These are phyloP conservation scores for Larimichthys polyactis DNA, from an alignment of 2,113 vertebrate genomes.

Conservation along the genomic window DNA sequence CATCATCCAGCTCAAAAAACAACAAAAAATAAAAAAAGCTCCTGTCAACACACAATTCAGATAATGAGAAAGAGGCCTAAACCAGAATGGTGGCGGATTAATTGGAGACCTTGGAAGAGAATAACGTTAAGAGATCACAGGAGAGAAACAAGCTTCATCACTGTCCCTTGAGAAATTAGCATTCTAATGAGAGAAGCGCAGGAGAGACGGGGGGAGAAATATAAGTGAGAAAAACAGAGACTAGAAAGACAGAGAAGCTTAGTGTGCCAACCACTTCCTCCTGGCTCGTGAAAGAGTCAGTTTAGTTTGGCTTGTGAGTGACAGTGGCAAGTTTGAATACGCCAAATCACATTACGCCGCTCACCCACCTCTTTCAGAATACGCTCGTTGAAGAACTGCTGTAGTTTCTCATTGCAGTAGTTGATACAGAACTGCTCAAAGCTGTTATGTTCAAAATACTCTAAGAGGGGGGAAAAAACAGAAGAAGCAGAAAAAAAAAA, in stretches of 20 bases:
- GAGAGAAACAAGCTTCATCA: constrained; percentile 56
- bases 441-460: constrained; percentile 99
- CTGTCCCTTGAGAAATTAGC: constrained; percentile 73
- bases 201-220: constrained; percentile 27
- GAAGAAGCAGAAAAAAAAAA: constrained; percentile 77
- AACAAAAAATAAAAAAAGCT: constrained; percentile 15
- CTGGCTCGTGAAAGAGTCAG: constrained; percentile 21
- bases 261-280: constrained; percentile 8
- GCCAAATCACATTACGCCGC: constrained; percentile 17
- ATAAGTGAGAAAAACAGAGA: constrained; percentile 23
- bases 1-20: constrained; percentile 11
- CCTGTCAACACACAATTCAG: constrained; percentile 10
- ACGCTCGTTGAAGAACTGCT: constrained; percentile 99
- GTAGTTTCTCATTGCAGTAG: constrained; percentile 99
- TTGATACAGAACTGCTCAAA: constrained; percentile 99
- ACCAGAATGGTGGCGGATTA: constrained; percentile 41
- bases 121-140: constrained; percentile 66
- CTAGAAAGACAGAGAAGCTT: constrained; percentile 14
- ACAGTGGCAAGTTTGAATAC: constrained; percentile 40
- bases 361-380: constrained; percentile 97
- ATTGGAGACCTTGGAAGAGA: constrained; percentile 67
- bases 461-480: constrained; percentile 79
- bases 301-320: constrained; percentile 32
- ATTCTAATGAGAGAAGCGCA: constrained; percentile 62
- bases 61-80: constrained; percentile 41